Evolutionary conservation across 2,113 vertebrate genomes (phyloP).

Genomic region (Sialia sialis): DNA sequence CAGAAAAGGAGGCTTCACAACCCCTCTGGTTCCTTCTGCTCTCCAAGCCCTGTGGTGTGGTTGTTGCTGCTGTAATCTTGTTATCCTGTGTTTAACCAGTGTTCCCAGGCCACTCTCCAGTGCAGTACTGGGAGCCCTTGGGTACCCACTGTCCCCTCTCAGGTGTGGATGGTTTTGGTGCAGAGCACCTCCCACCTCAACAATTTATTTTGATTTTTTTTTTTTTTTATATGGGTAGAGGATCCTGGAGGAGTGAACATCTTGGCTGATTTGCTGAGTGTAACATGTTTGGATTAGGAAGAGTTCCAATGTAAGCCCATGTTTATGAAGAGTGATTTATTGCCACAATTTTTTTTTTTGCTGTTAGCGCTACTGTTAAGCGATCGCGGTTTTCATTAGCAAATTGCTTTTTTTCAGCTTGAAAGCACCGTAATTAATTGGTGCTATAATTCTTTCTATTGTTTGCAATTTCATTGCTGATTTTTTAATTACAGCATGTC

Average conservation of each 20-base stretch:
- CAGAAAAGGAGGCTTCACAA: neutral
- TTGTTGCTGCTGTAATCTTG: no score
- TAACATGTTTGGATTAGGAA: neutral
- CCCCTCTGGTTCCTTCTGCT: neutral
- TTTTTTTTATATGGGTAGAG: neutral
- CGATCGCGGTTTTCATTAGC: neutral
- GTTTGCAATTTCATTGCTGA: neutral
- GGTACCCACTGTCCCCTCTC: neutral
- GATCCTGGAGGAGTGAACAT: neutral
- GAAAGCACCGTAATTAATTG: conserved; percentile 31
- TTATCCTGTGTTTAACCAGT: neutral
- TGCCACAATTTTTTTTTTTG: neutral
- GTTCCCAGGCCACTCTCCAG: neutral
- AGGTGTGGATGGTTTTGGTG: neutral
- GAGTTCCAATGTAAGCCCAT: neutral
- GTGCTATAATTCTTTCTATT: conserved; percentile 28
- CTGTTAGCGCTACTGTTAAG: neutral
- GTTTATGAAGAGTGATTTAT: neutral
- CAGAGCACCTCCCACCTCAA: neutral
- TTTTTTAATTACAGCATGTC: neutral
- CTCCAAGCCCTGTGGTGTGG: no score
- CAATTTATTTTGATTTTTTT: neutral
- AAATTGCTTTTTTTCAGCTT: conserved; percentile 18
- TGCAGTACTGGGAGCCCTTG: no score
- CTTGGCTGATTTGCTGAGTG: neutral